Base-by-base conservation (phyloP, 2,888 invertebrate genomes). In the Morinoia aosen region DNA sequence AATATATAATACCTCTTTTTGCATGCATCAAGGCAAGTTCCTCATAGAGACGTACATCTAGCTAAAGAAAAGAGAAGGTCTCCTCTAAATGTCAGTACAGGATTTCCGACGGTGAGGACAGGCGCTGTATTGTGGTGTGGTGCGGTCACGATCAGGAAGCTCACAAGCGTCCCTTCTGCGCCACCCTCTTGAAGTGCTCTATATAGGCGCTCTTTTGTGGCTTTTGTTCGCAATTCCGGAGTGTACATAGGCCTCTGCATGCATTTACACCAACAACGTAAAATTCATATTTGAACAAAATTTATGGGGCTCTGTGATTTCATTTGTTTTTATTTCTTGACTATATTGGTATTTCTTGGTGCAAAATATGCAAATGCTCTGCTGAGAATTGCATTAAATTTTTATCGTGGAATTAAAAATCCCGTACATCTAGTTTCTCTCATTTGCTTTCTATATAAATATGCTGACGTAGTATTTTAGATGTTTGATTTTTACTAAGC, bases 1-100 rank as follows among this genome's bases (percentile, higher is more conserved):
- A 16, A 33, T 76, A 76, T 76, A 76, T 76, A 33, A 10, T 76
- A 16, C 33, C 33, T 76, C 33, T 76, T 76, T 76, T 76, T 76
- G 76, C 33, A 25, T 10, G 76, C 25, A 76, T 33, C 33, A 10
- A 33, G 76, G 76, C 76, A 76, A 76, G 76, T 76, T 76, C 76
- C 76, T 33, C 76, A 76, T 76, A 16, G 76, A 76, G 25, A 76
- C 25, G 33, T 25, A 76, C 33, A 33, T 76, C 25, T 76, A 76
- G 76, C 76, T 33, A 76, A 76, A 76, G 16, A 76, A 76, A 76
- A 76, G 76, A 76, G 61, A 61, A 61, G 76, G 90, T 90, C 90
- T 90, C 40, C 12, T 90, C 40, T 48, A 90, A 90, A 90, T 90
- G 90, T 90, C 90, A 90, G 48, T 48, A 48, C 39, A 48, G 90